Evolutionary conservation across 1,140 invertebrate species (phyloP), one percentile per base, ranked within the genome.

Genomic region (Cyclargus thomasi): DNA sequence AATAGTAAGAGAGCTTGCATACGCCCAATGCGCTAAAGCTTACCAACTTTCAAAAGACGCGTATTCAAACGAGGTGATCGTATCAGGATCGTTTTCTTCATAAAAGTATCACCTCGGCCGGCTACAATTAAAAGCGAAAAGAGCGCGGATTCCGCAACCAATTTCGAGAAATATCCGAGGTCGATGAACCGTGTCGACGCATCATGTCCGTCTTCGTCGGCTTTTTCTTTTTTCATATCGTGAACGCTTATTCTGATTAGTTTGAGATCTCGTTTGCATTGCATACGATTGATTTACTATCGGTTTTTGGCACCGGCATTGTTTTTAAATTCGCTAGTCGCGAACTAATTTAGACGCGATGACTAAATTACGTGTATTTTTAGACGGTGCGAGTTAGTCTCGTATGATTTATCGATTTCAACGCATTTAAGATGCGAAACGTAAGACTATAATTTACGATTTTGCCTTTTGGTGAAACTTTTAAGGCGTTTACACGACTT

Each of bases 141-240:
- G 82, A 86, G 80, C 81, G 76, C 75, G 79, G 81, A 90, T 84
- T 88, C 86, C 79, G 79, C 79, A 77, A 77, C 81, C 80, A 86
- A 87, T 90, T 90, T 87, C 85, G 83, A 88, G 86, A 90, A 90
- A 86, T 87, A 90, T 90, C 87, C 79, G 83, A 75, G 87, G 85
- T 90, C 83, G 73, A 78, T 74, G 86, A 85, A 82, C 86, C 77
- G 70, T 77, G 83, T 85, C 83, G 80, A 86, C 85, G 84, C 80
- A 86, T 86, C 81, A 78, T 78, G 81, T 79, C 84, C 85, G 78
- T 80, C 79, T 81, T 77, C 71, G 77, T 70, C 55, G 67, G 77
- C 73, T 83, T 81, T 77, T 81, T 82, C 75, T 85, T 78, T 71
- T 79, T 82, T 77, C 67, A 70, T 79, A 77, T 81, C 78, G 78